Evolutionary conservation across 2,888 invertebrate genomes (phyloP).

Genomic region (Ceratothoa steindachneri): DNA sequence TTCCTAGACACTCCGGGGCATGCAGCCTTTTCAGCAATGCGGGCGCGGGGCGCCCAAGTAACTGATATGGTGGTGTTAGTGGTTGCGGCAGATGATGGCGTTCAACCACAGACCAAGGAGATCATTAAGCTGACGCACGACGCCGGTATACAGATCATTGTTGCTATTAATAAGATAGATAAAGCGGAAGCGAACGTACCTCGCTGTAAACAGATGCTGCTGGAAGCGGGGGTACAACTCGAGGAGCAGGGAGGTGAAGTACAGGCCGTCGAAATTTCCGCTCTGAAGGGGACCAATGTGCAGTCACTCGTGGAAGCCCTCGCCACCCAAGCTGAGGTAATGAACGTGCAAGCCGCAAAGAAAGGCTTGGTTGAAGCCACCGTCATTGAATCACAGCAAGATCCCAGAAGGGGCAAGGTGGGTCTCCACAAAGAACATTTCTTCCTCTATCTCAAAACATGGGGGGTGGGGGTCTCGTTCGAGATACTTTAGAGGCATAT

Average conservation of each 20-base stretch:
- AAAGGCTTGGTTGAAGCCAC: slow-evolving; percentile 81
- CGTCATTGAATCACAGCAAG: slow-evolving; percentile 73
- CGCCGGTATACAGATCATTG: slow-evolving; percentile 68
- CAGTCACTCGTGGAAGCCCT: slow-evolving; percentile 76
- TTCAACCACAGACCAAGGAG: slow-evolving; percentile 84
- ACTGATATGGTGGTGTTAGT: slow-evolving; percentile 94
- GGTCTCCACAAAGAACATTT: slow-evolving; percentile 33
- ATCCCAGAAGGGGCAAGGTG: slow-evolving; percentile 63
- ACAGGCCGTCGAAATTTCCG: slow-evolving; percentile 78
- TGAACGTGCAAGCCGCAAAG: slow-evolving; percentile 67
- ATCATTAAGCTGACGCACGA: slow-evolving; percentile 27
- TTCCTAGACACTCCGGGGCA: slow-evolving; percentile 99
- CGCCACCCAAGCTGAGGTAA: slow-evolving; percentile 58
- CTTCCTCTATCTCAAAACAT: not conserved
- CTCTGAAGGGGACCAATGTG: slow-evolving; percentile 75
- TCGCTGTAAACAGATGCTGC: slow-evolving; percentile 59
- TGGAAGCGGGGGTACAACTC: slow-evolving; percentile 58
- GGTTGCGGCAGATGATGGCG: slow-evolving; percentile 97
- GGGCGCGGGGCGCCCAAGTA: slow-evolving; percentile 86
- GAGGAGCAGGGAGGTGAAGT: slow-evolving; percentile 49
- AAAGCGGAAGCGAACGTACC: slow-evolving; percentile 71
- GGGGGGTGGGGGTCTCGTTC: not conserved
- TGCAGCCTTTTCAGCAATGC: slow-evolving; percentile 92
- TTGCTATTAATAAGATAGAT: slow-evolving; percentile 98
- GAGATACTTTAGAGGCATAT: too few species aligned